Evolutionary conservation across 2,113 vertebrate species (phyloP), one percentile per base, ranked within the genome.

Genomic region (Erythrolamprus reginae): DNA sequence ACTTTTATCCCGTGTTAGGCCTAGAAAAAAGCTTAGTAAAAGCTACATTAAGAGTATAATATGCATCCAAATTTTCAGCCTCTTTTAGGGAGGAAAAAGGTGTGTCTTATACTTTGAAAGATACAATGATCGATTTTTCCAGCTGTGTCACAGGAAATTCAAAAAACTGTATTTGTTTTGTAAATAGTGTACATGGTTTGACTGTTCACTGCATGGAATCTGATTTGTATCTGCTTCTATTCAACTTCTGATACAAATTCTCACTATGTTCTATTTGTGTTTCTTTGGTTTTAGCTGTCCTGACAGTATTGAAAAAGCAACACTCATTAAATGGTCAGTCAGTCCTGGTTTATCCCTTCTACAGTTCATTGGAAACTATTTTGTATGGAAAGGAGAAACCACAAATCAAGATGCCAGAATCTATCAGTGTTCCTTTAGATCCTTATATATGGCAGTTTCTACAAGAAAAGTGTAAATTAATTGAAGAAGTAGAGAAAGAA

Each of bases 311-410:
- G 70, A n/a, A 61, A 3, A 97, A 95, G 92, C 92, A 96, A 4
- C 98, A 98, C 93, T 26, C 55, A 0, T 95, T 99, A 90, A 90
- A 94, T 26, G 84, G 95, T 55, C 94, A 95, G 0, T 92, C 90
- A 0, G 90, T 99, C 82, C 97, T 92, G 52, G 97, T 98, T 93
- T 96, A 97, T 93, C 98, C 97, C 0, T 98, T 98, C 94, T 98
- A 98, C 51, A 48, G 94, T 33, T 97, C 97, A 15, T 93, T 99
- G 96, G 97, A 96, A 87, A 95, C 94, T 23, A 97, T 97, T 50
- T 96, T 99, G 15, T 99, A 98, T 33, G 98, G 98, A 13, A 92
- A 97, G 92, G 95, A 97, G 51, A 97, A 97, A 90, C 98, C 97
- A 56, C 0, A 92, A 52, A 47, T 96, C 53, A 98, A 96, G 94